Evolutionary conservation across 2,797 vertebrate species (phyloP).

Genomic region (Brachymystax lenok): DNA sequence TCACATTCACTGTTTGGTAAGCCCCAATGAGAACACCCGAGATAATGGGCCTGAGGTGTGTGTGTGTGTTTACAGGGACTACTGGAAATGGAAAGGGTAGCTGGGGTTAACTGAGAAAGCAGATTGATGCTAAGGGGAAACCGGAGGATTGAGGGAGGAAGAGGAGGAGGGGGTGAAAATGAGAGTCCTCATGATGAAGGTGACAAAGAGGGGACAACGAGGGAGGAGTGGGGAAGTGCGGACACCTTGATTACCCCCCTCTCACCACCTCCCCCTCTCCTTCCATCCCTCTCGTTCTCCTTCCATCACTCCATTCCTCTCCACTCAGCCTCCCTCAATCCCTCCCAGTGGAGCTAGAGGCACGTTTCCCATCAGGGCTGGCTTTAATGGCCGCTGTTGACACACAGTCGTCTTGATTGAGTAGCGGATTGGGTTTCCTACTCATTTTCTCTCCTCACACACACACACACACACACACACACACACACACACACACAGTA

Average conservation of each 20-base stretch:
- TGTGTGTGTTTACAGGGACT: constrained; percentile 7
- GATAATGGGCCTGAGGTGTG: constrained; percentile 43
- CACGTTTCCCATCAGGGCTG: constrained; percentile 79
- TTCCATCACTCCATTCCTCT: too few relatives aligned
- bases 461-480: too few relatives aligned
- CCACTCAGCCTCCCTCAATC: constrained; percentile 59
- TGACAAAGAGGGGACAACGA: constrained; percentile 59
- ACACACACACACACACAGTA: too few relatives aligned
- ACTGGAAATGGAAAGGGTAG: constrained; percentile 19
- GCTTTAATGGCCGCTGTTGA: constrained; percentile 76
- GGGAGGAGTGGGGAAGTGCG: constrained; percentile 32
- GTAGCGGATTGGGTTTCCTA: constrained; percentile 51
- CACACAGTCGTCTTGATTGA: constrained; percentile 61
- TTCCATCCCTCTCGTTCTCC: constrained; percentile 1
- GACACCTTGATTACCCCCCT: constrained; percentile 54
- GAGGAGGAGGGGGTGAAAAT: background rate
- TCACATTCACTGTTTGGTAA: constrained; percentile 53
- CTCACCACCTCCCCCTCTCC: constrained; percentile 20
- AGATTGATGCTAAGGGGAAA: constrained; percentile 38
- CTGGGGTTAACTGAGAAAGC: constrained; percentile 21
- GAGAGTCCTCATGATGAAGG: constrained; percentile 46
- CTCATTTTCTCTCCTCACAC: constrained; percentile 30
- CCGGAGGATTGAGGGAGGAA: background rate
- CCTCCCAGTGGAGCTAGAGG: constrained; percentile 55
- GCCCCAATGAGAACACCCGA: constrained; percentile 46